A percentile compares a stretch with the other conserved stretches of the same genome.
These are phyloP conservation scores for Gambusia yucatana DNA, from an alignment of 2,797 vertebrate genomes.

Conservation along the genomic window DNA sequence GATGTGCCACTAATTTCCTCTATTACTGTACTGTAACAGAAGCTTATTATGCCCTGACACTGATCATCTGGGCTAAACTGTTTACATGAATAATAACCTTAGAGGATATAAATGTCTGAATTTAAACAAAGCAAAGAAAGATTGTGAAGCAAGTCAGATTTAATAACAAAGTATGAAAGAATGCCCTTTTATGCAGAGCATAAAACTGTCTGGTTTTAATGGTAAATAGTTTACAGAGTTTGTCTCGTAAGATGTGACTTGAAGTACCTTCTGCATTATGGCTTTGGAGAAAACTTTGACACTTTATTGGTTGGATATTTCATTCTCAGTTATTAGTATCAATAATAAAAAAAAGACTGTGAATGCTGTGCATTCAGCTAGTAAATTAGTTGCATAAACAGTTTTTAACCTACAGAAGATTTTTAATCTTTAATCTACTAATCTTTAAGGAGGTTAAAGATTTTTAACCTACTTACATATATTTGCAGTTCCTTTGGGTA, in stretches of 20 bases:
- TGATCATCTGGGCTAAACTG: background rate
- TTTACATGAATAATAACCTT: background rate
- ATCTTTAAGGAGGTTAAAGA: too few species aligned
- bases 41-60: background rate
- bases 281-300: background rate
- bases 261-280: background rate
- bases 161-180: background rate
- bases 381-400: slow-evolving; percentile 2
- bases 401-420: background rate
- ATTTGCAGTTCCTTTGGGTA: slow-evolving; percentile 98
- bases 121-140: background rate
- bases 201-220: background rate
- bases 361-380: background rate
- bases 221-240: background rate
- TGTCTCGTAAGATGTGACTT: background rate
- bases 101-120: background rate
- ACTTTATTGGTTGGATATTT: background rate
- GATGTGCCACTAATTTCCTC: background rate
- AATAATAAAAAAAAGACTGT: slow-evolving; percentile 7
- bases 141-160: background rate
- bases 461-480: slow-evolving; percentile 89
- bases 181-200: background rate
- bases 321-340: slow-evolving; percentile 10
- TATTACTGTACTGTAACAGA: background rate
- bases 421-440: too few species aligned